phyloP scores from a whole-genome alignment of 2,113 vertebrate species.

The Xiphophorus couchianus region DNA sequence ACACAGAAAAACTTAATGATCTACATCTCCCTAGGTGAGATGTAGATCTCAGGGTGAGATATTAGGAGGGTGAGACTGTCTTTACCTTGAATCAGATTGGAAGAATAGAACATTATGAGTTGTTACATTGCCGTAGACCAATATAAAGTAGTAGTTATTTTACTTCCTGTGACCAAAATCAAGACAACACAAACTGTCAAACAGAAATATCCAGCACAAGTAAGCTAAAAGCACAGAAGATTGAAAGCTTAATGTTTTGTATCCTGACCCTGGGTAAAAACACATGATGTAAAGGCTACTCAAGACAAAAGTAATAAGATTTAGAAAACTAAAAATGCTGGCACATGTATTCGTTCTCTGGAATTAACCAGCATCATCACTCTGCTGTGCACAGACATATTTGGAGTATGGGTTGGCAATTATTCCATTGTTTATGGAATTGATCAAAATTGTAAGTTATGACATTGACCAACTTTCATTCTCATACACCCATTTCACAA shows the following conservation, averaged over 20 bases:
- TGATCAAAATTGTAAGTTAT: too few species aligned
- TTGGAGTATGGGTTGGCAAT: too few species aligned
- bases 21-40: not conserved
- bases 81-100: not conserved
- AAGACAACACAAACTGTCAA: not conserved
- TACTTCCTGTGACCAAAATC: not conserved
- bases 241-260: too few species aligned
- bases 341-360: not conserved
- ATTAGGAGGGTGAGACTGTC: not conserved
- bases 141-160: not conserved
- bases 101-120: not conserved
- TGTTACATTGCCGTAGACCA: not conserved
- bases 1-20: not conserved
- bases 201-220: not conserved
- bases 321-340: not conserved
- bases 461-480: too few species aligned
- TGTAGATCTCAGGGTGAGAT: too few species aligned
- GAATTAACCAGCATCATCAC: not conserved
- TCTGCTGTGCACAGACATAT: not conserved
- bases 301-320: not conserved
- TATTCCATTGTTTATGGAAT: too few species aligned
- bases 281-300: too few species aligned
- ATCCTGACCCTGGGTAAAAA: too few species aligned
- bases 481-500: too few species aligned
- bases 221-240: not conserved